These are phyloP conservation scores for Yponomeuta evonymella DNA, from an alignment of 2,888 invertebrate species.

Conservation along the genomic window DNA sequence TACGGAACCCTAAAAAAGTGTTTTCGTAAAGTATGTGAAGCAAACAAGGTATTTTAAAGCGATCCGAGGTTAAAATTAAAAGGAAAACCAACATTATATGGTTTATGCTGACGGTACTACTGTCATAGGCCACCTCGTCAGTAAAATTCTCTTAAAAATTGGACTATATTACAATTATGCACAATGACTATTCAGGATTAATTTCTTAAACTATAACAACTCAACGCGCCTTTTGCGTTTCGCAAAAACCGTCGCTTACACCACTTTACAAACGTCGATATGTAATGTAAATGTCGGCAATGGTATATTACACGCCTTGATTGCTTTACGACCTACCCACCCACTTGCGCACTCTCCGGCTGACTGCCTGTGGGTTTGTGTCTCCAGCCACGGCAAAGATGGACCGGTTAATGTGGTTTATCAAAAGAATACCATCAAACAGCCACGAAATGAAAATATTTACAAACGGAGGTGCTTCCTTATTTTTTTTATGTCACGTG, in stretches of 20 bases:
- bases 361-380: not conserved
- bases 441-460: not conserved
- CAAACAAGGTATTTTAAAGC: too few relatives aligned
- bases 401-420: not conserved
- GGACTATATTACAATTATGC: too few relatives aligned
- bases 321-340: constrained; percentile 8
- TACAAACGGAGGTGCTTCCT: not conserved
- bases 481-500: too few relatives aligned
- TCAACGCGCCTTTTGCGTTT: not conserved
- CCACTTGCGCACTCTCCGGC: constrained; percentile 13
- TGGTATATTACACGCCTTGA: constrained; percentile 4
- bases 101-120: too few relatives aligned
- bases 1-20: too few relatives aligned
- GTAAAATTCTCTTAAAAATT: too few relatives aligned
- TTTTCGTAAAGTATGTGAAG: too few relatives aligned
- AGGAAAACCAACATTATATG: too few relatives aligned
- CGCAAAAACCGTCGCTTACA: not conserved
- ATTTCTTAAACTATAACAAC: not conserved
- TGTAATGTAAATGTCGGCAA: not conserved
- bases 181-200: too few relatives aligned
- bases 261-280: not conserved
- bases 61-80: too few relatives aligned
- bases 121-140: too few relatives aligned
- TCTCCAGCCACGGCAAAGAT: not conserved
- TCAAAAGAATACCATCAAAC: constrained; percentile 4